Evolutionary conservation across 1,140 invertebrate species (phyloP).

Genomic region (Eupristina koningsbergeri): DNA sequence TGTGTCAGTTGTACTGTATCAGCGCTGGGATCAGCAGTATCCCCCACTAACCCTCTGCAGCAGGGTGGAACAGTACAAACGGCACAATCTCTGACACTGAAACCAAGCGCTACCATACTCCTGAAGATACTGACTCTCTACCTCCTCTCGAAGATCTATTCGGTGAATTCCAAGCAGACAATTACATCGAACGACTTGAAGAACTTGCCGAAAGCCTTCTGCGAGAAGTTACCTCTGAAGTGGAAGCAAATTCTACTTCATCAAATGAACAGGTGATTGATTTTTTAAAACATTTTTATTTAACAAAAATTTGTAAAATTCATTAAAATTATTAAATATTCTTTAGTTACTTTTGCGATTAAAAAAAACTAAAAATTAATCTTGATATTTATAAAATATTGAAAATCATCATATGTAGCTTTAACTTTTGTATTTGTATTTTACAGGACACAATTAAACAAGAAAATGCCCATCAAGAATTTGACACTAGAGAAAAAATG

Average conservation of each 20-base stretch:
- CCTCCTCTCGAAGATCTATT: conserved; percentile 87
- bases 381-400: background rate
- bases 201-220: conserved; percentile 85
- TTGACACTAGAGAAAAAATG: conserved; percentile 73
- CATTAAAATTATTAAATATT: too few relatives aligned
- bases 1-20: conserved; percentile 76
- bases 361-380: background rate
- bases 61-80: conserved; percentile 81
- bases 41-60: conserved; percentile 83
- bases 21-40: conserved; percentile 82
- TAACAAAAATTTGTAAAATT: background rate
- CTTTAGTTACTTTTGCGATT: too few relatives aligned
- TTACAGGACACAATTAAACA: conserved; percentile 51
- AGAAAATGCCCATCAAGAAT: conserved; percentile 54
- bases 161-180: conserved; percentile 78
- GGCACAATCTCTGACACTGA: conserved; percentile 73
- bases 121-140: conserved; percentile 81
- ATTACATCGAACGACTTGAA: conserved; percentile 81
- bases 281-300: background rate
- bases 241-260: conserved; percentile 77
- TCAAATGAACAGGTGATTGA: conserved; percentile 75
- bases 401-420: too few relatives aligned
- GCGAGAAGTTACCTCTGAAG: conserved; percentile 84
- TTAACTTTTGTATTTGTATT: too few relatives aligned
- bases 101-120: conserved; percentile 70